Base-by-base conservation (phyloP, 2,113 vertebrate species). In the Prochilodus magdalenae region DNA sequence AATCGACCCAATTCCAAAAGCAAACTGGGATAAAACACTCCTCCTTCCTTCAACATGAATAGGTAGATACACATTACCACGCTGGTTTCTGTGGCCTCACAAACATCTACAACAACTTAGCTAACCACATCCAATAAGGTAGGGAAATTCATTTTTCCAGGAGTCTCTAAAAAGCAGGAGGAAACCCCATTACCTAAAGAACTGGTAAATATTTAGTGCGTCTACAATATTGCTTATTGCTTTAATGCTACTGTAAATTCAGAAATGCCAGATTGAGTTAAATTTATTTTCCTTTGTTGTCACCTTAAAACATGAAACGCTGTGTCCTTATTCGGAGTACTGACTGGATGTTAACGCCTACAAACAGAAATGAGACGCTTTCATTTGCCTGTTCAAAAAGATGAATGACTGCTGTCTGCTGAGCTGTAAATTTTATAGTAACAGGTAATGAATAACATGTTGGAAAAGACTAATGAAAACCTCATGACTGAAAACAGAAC, bases 201-300 rank as follows among this genome's bases (percentile, higher is more conserved):
- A n/a, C n/a, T n/a, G n/a, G n/a, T n/a, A n/a, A n/a, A n/a, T n/a
- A n/a, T n/a, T n/a, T 55, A 1, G 53, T n/a, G 55, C 33, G 76
- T 73, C 44, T 69, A n/a, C 74, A 71, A 14, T 16, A 69, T 51
- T 51, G 10, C 30, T 74, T 74, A 67, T 5, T n/a, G n/a, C n/a
- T 74, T 57, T 65, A 44, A 10, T 63, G 62, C 29, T 20, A 14
- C 30, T 82, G 70, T 70, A 82, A 70, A 85, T 85, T 79, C 71
- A 75, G 12, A 40, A 60, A 27, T 18, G 22, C 66, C 29, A 29
- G 70, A 63, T 55, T 44, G 73, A 29, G 30, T 24, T 8, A 18
- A 10, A 33, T n/a, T 44, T 72, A 13, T 18, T 57, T 57, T 7
- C 22, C 18, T 20, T 55, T 20, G 4, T 16, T 4, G 7, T n/a